Conservation (phyloP, 2,113 vertebrate genomes). For the Archilochus colubris region DNA sequence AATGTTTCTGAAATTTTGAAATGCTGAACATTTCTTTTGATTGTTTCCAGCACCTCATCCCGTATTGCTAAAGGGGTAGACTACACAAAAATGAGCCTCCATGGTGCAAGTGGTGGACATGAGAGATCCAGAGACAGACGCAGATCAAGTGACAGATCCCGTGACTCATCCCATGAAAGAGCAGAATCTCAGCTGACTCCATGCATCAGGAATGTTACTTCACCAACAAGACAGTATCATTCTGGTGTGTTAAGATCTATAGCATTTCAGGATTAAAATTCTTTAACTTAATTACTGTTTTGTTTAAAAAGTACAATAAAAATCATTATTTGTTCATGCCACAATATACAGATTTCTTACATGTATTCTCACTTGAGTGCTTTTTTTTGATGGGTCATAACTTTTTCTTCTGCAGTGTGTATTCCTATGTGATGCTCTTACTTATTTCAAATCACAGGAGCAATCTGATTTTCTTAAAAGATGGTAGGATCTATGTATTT, state of each 20-base stretch:
- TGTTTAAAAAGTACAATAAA: not conserved
- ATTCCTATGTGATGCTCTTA: not conserved
- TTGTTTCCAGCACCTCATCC: slow-evolving; percentile 78
- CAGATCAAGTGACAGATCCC: slow-evolving; percentile 94
- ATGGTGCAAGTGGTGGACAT: slow-evolving; percentile 89
- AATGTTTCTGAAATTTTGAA: not conserved
- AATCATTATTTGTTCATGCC: not conserved
- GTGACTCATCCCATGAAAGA: slow-evolving; percentile 97
- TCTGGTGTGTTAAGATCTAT: slow-evolving; percentile 80
- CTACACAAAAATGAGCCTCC: slow-evolving; percentile 92
- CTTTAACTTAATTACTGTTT: not conserved
- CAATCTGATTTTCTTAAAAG: not conserved
- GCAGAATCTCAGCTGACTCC: slow-evolving; percentile 95
- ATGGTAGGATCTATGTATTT: not conserved
- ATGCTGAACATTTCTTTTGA: not conserved
- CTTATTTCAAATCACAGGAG: not conserved
- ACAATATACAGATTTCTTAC: not conserved
- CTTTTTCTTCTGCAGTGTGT: not conserved
- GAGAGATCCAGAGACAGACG: slow-evolving; percentile 94
- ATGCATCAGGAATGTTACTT: slow-evolving; percentile 97
- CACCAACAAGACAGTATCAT: slow-evolving; percentile 94
- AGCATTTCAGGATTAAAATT: not conserved
- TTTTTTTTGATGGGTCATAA: not conserved
- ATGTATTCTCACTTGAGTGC: not conserved
- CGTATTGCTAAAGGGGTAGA: slow-evolving; percentile 82